Evolutionary conservation across 2,113 vertebrate species (phyloP).

Genomic region (Ahaetulla prasina): DNA sequence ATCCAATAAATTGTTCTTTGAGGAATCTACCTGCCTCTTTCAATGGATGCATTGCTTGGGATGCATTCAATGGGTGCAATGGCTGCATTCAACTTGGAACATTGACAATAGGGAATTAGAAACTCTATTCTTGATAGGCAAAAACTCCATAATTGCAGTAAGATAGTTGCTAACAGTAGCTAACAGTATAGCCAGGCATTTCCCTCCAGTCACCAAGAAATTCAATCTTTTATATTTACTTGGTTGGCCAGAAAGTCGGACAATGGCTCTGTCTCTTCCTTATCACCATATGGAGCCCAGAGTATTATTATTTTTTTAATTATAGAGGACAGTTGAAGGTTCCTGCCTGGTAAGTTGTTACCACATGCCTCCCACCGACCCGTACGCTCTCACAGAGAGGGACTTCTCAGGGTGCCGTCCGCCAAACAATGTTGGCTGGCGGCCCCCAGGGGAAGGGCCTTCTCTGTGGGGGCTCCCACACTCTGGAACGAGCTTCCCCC

Average conservation of each 20-base stretch:
- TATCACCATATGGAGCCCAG: neutral
- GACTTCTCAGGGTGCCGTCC: too few relatives aligned
- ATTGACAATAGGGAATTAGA: neutral
- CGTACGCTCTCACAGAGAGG: too few relatives aligned
- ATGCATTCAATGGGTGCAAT: too few relatives aligned
- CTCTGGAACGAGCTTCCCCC: too few relatives aligned
- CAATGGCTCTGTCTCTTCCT: neutral
- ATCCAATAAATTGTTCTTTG: too few relatives aligned
- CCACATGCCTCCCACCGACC: too few relatives aligned
- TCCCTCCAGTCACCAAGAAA: neutral
- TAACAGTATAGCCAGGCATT: neutral
- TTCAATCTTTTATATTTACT: neutral
- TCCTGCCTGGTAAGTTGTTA: neutral
- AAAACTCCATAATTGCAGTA: neutral
- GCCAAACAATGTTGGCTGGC: too few relatives aligned
- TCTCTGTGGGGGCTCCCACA: too few relatives aligned
- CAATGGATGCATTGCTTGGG: too few relatives aligned
- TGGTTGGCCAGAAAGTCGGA: neutral
- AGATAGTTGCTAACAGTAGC: neutral
- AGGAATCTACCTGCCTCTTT: too few relatives aligned
- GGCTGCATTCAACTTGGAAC: too few relatives aligned
- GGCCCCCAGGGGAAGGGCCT: too few relatives aligned
- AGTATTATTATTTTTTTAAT: neutral
- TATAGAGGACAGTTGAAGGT: neutral
- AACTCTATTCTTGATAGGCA: neutral